Percentiles rank a stretch among this genome's conserved stretches.
These are phyloP conservation scores for Archocentrus centrarchus DNA, from an alignment of 2,113 vertebrate genomes.

Conservation along the genomic window DNA sequence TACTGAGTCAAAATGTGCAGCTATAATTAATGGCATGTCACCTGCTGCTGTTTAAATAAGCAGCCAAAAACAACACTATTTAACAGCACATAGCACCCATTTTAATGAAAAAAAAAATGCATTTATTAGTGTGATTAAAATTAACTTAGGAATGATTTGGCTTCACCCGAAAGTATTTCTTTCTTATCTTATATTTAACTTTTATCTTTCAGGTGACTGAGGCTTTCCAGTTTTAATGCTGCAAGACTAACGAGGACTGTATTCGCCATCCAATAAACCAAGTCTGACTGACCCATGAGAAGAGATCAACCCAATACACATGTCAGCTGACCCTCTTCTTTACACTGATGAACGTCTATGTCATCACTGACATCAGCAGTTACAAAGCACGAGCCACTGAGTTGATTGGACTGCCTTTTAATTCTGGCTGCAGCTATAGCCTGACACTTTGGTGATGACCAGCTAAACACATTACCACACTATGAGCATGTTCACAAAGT, in stretches of 20 bases:
- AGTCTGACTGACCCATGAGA: not conserved
- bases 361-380: not conserved
- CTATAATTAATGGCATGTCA: constrained; percentile 34
- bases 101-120: constrained; percentile 13
- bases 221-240: constrained; percentile 1
- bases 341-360: constrained; percentile 34
- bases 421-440: not conserved
- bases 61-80: constrained; percentile 10
- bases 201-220: constrained; percentile 52
- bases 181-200: constrained; percentile 3
- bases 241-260: not conserved
- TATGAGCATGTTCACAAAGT: not conserved
- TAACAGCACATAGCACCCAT: not conserved
- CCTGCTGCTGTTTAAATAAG: constrained; percentile 23
- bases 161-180: not conserved
- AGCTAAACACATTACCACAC: constrained; percentile 5
- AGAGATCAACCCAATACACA: constrained; percentile 1
- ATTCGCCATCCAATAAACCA: not conserved
- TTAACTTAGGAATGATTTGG: not conserved
- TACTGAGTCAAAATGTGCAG: not conserved
- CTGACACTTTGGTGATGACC: not conserved
- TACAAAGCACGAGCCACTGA: not conserved
- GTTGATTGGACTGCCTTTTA: constrained; percentile 10
- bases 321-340: not conserved
- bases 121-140: constrained; percentile 24